Evolutionary conservation across 1,140 invertebrate genomes (phyloP), one percentile per base, ranked within the genome.

Genomic region (Achroia grisella): DNA sequence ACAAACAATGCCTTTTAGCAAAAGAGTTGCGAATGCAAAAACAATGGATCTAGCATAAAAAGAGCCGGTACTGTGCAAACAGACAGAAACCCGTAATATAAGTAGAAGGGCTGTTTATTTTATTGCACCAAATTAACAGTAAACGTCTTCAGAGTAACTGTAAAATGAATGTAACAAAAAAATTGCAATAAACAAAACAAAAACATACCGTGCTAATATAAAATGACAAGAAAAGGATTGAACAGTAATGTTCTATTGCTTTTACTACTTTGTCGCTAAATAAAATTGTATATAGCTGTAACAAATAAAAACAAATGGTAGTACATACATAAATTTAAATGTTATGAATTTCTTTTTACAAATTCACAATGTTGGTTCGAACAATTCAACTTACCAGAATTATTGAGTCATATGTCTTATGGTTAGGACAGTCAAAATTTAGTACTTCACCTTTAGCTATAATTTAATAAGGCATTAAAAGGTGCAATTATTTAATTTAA

Each of bases 11-110:
- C 17, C 2, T 23, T 3, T 23, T 23, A 6, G 61, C 54, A 52
- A 70, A 76, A 77, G 71, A 77, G 73, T 74, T 72, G 69, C 62
- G 52, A 65, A 37, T 52, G 50, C 54, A 70, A 67, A 71, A 58
- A 73, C 66, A 56, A 40, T 54, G 11, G 23, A 27, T 51, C 40
- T 9, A 40, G 56, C 44, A 64, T n/a, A n/a, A n/a, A 56, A 58
- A 47, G 43, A 37, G 47, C 27, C 34, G 36, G 52, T 61, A 35
- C 39, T 52, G 50, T 54, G 51, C 50, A 51, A 61, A 35, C 33
- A 35, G 14, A 14, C 33, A 35, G 11, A 35, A 35, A 66, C 42
- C 44, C 48, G 56, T 59, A 60, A 14, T 39, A 8, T 44, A 17
- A 40, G 43, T 44, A 54, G 48, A 71, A 72, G 54, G 53, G 59